Conservation (phyloP, 2,888 invertebrate genomes). For the Amiota minor region DNA sequence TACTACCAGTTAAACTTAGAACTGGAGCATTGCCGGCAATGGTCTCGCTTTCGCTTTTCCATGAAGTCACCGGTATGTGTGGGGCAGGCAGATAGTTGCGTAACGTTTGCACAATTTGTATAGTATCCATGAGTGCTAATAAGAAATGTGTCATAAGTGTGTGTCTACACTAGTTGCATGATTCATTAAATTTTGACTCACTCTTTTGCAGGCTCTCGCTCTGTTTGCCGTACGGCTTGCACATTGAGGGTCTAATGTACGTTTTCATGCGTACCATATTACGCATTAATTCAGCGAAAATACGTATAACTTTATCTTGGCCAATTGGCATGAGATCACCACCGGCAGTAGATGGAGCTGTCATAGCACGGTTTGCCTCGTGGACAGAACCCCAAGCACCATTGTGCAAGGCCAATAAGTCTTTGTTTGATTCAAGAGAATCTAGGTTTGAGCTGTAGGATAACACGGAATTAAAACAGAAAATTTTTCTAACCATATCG, state of each 20-base stretch:
- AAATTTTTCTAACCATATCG: neutral
- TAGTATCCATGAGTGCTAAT: slow-evolving; percentile 86
- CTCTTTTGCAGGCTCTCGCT: slow-evolving; percentile 91
- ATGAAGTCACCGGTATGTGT: slow-evolving; percentile 90
- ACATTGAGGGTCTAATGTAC: slow-evolving; percentile 90
- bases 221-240: slow-evolving; percentile 92
- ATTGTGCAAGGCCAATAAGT: slow-evolving; percentile 80
- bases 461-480: neutral
- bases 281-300: slow-evolving; percentile 89
- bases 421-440: slow-evolving; percentile 76
- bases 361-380: slow-evolving; percentile 54
- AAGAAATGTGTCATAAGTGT: too few species aligned
- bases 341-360: slow-evolving; percentile 26
- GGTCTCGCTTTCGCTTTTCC: slow-evolving; percentile 84
- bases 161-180: too few species aligned
- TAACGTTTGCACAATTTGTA: slow-evolving; percentile 88
- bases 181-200: slow-evolving; percentile 71
- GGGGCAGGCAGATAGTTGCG: slow-evolving; percentile 89
- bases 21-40: slow-evolving; percentile 39
- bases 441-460: slow-evolving; percentile 69
- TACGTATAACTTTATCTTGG: slow-evolving; percentile 89
- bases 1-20: slow-evolving; percentile 24
- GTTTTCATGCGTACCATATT: slow-evolving; percentile 92
- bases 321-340: slow-evolving; percentile 76
- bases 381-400: slow-evolving; percentile 77